These are phyloP conservation scores for Garrulus glandarius DNA, from an alignment of 2,797 vertebrate species.

Conservation along the genomic window DNA sequence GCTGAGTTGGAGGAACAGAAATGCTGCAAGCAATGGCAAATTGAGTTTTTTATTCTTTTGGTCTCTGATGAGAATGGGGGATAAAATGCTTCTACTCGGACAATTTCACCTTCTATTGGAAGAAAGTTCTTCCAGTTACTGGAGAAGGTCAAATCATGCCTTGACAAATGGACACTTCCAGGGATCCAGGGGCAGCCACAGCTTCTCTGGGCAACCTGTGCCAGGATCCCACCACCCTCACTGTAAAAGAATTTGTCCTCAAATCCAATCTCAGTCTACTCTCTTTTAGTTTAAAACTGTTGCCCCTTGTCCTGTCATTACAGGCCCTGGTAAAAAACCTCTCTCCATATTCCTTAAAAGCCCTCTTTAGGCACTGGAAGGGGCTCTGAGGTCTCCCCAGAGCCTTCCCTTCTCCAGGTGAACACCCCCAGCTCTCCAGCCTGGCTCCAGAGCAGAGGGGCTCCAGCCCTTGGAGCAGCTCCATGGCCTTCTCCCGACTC, in stretches of 20 bases:
- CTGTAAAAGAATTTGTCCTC: accelerated
- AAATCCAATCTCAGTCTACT: accelerated
- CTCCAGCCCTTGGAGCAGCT: not conserved
- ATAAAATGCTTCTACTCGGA: not conserved
- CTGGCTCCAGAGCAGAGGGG: not conserved
- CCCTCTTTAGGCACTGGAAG: accelerated
- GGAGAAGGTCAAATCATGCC: not conserved
- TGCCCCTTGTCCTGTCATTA: not conserved
- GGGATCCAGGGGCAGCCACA: not conserved
- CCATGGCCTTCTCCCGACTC: accelerated
- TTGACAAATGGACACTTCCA: not conserved
- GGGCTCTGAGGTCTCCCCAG: not conserved
- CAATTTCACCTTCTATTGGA: not conserved
- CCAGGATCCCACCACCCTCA: not conserved
- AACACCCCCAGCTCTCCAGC: not conserved
- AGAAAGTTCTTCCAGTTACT: not conserved
- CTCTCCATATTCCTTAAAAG: not conserved
- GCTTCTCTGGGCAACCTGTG: not conserved
- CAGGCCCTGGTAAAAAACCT: not conserved
- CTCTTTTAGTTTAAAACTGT: not conserved
- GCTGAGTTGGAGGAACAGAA: not conserved
- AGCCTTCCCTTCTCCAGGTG: not conserved
- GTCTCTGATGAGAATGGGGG: not conserved
- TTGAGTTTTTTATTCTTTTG: not conserved
- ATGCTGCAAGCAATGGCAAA: not conserved